These are phyloP conservation scores for Caenorhabditis brenneri DNA, from an alignment of 1,140 invertebrate species.

Conservation along the genomic window DNA sequence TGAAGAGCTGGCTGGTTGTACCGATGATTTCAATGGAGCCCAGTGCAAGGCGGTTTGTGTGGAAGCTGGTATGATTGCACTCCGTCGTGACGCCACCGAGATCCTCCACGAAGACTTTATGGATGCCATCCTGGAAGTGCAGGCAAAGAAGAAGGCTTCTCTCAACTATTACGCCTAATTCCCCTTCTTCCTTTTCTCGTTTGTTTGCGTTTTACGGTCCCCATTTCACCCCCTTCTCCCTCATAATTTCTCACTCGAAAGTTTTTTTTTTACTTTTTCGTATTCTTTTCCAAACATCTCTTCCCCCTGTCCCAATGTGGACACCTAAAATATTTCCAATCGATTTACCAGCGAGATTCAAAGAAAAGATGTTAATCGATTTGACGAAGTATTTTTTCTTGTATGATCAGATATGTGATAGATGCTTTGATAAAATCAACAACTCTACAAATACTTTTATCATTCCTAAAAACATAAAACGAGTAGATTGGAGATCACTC, in stretches of 20 bases:
- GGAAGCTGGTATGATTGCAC: slow-evolving; percentile 99
- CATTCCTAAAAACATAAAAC: no score
- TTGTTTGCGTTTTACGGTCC: slow-evolving; percentile 64
- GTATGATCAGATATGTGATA: no score
- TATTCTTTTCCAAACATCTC: not conserved
- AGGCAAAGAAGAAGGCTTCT: slow-evolving; percentile 99
- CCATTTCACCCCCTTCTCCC: not conserved
- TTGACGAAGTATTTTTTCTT: no score
- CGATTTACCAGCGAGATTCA: no score
- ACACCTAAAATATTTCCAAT: slow-evolving; percentile 15
- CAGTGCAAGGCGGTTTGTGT: slow-evolving; percentile 99
- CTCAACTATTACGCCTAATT: slow-evolving; percentile 95
- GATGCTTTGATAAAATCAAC: no score
- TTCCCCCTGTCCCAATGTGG: not conserved
- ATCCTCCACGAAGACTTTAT: slow-evolving; percentile 99
- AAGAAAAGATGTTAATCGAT: no score
- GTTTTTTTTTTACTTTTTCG: not conserved
- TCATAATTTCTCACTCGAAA: not conserved
- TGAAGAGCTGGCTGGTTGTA: slow-evolving; percentile 95
- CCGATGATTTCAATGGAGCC: slow-evolving; percentile 99
- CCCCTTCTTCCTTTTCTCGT: no score
- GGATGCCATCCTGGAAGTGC: slow-evolving; percentile 99
- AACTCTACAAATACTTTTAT: no score
- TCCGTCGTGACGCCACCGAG: slow-evolving; percentile 87
- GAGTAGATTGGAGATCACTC: no score